These are phyloP conservation scores for Fukomys damarensis DNA, from an alignment of 2,113 vertebrate species.

Conservation along the genomic window DNA sequence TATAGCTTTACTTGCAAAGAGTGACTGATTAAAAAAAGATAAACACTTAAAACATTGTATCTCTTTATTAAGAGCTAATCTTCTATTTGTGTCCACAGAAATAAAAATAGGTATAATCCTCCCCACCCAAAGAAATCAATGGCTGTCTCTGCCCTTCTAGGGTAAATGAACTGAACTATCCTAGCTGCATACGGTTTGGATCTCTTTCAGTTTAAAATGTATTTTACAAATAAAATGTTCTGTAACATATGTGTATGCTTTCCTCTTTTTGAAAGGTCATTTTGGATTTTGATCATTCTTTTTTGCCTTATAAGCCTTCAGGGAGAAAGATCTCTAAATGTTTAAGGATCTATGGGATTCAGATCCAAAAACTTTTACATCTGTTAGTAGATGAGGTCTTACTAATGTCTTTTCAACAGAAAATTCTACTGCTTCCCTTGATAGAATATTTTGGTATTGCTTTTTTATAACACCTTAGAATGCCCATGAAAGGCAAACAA, in stretches of 20 bases:
- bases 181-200: not conserved
- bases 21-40: constrained; percentile 78
- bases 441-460: not conserved
- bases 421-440: not conserved
- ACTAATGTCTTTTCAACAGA: constrained; percentile 39
- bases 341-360: not conserved
- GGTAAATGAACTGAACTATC: not conserved
- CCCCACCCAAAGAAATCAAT: not conserved
- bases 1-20: constrained; percentile 86
- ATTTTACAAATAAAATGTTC: constrained; percentile 48
- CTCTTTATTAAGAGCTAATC: constrained; percentile 79
- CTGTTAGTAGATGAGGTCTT: not conserved
- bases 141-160: not conserved
- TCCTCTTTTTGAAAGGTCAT: constrained; percentile 60
- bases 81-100: not conserved
- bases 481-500: not conserved
- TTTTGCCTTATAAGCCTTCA: not conserved
- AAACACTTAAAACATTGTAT: constrained; percentile 65
- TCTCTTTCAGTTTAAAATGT: constrained; percentile 69
- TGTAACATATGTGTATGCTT: constrained; percentile 21
- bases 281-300: constrained; percentile 53
- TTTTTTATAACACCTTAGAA: not conserved
- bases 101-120: not conserved
- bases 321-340: not conserved
- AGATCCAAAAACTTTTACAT: not conserved